Evolutionary conservation across 2,888 invertebrate species (phyloP).

Genomic region (Hypomecis atomaria): DNA sequence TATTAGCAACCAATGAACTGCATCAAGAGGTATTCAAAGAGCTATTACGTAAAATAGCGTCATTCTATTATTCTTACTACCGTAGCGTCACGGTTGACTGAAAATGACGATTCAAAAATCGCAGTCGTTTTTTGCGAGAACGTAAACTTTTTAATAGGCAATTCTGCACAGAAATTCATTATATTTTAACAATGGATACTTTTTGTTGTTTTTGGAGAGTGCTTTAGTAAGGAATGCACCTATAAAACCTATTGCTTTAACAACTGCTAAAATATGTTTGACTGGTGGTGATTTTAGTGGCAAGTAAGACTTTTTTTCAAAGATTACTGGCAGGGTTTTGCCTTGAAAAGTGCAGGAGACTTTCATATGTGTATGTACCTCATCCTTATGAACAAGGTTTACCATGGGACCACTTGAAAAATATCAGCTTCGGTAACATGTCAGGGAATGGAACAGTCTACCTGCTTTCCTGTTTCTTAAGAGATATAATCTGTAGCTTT

Average conservation of each 20-base stretch:
- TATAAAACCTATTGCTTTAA: neutral
- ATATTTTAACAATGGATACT: conserved; percentile 1
- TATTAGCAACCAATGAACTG: conserved; percentile 16
- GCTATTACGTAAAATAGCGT: conserved; percentile 28
- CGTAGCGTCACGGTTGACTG: conserved; percentile 23
- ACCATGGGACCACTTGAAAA: too few relatives aligned
- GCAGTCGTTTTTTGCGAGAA: conserved; percentile 17
- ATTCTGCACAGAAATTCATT: conserved; percentile 2
- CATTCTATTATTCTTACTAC: conserved; percentile 15
- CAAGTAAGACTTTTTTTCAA: too few relatives aligned
- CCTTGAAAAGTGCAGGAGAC: too few relatives aligned
- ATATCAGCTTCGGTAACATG: too few relatives aligned
- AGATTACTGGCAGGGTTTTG: too few relatives aligned
- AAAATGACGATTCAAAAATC: conserved; percentile 14
- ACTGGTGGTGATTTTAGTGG: too few relatives aligned
- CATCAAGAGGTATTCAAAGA: conserved; percentile 11
- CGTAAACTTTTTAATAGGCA: conserved; percentile 7
- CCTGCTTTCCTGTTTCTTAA: too few relatives aligned
- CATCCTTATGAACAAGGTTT: too few relatives aligned
- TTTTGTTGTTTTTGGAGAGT: neutral
- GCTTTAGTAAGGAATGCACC: neutral
- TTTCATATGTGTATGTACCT: too few relatives aligned
- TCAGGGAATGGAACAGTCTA: too few relatives aligned
- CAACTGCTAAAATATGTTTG: neutral
- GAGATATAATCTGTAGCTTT: too few relatives aligned